Base-by-base conservation (phyloP, 2,113 vertebrate genomes). In the Scolopax mira region DNA sequence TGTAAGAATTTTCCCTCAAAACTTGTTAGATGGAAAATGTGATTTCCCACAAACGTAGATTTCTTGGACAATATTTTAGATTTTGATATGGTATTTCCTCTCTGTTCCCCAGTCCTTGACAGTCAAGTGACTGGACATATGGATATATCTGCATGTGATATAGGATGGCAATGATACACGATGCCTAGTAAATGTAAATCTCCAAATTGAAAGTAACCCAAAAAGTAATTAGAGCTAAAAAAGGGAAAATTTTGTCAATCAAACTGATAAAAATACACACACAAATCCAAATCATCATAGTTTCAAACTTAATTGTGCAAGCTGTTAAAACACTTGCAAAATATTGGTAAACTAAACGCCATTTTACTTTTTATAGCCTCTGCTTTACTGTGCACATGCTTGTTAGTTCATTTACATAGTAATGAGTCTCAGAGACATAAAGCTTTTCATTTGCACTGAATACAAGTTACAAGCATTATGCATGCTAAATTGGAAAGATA, bases 381-480 rank as follows among this genome's bases (percentile, higher is more conserved):
- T 90, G 71, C 82, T 95, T 88, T 92, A 57, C 81, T 92, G 25
- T 87, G 73, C 83, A 97, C 92, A 90, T 5, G 31, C 77, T 95
- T 94, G 81, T 89, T 93, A 89, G 92, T 41, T 96, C 93, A 97
- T 97, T 97, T 97, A 93, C 96, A 97, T 97, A 87, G 87, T 94
- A 96, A 96, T 94, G 87, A 96, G 88, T 61, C 91, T 94, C 85
- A 82, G 77, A 95, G 79, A 96, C 9, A 8, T 96, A 91, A 96
- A 95, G 90, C 88, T 96, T 95, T 90, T 96, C 92, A 92, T 96
- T 97, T 97, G 93, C 92, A 83, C 87, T 93, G 92, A 92, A 91
- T 92, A 84, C 65, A 88, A 84, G 94, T 96, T 86, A 75, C 54
- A 94, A 92, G 73, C 84, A 85, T 94, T 93, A 90, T 95, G 82